Base-by-base conservation (phyloP, 2,888 invertebrate species). In the Drosophila austrosaltans region DNA sequence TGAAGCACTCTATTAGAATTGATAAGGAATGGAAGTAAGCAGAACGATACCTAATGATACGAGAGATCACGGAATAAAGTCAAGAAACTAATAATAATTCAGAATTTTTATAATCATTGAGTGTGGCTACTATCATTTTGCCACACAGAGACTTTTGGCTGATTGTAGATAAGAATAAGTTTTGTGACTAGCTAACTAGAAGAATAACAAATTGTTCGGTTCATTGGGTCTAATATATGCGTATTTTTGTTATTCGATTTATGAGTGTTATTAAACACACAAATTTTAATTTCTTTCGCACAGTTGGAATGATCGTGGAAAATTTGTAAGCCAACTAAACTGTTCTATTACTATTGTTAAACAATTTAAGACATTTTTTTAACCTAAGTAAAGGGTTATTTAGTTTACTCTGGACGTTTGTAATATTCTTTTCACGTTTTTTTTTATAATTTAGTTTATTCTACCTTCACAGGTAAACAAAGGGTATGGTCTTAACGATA, bases 1-100 rank as follows among this genome's bases (percentile, higher is more conserved):
- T 82, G 16, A 12, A 65, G 68, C 36, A 20, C 10, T 22, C 0
- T 4, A n/a, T n/a, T 20, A 7, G n/a, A 53, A 3, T 1, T 53
- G 20, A 30, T 54, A 57, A 28, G 7, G 7, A 54, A 53, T 58
- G 16, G 8, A 20, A n/a, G 28, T 16, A 5, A 28, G 3, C 22
- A 39, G 2, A 48, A 42, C 40, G 60, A 60, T 20, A 53, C 53
- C n/a, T 4, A 32, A 22, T 36, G 36, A 48, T 5, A 25, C 25
- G 10, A 12, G 22, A 48, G 48, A 48, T 48, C 48, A 48, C 22
- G 3, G 22, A 10, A 48, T 48, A 48, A 44, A 48, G 22, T 48
- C 22, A 48, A 48, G 48, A 48, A 48, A 48, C 48, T 12, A 48
- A 48, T 48, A 48, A 48, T 48, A 48, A 48, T 48, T 48, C 25